These are phyloP conservation scores for Drosophila miranda DNA, from an alignment of 1,140 invertebrate species.

Conservation along the genomic window DNA sequence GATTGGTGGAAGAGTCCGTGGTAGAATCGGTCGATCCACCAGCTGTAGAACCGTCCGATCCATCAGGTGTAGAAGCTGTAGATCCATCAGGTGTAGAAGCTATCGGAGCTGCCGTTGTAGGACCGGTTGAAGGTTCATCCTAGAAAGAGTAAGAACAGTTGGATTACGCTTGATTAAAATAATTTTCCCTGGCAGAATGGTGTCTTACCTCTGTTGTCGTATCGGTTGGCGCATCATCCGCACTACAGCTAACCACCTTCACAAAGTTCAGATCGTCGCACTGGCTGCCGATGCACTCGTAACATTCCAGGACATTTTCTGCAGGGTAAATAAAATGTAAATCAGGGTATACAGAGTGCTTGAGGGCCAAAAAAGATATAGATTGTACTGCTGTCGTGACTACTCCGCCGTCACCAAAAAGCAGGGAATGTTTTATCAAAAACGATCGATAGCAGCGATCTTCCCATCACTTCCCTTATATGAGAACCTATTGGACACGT, in stretches of 20 bases:
- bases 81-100: neutral
- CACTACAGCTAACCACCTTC: conserved; percentile 15
- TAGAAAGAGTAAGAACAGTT: no score
- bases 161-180: no score
- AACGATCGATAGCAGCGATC: conserved; percentile 25
- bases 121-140: neutral
- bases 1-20: neutral
- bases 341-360: conserved; percentile 3
- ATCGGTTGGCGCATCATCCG: conserved; percentile 4
- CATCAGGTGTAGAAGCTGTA: neutral
- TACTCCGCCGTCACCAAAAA: no score
- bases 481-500: no score
- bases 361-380: conserved; percentile 27
- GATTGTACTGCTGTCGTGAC: no score
- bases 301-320: conserved; percentile 57
- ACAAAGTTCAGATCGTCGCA: conserved; percentile 35
- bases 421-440: conserved; percentile 35
- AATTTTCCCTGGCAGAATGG: neutral
- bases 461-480: neutral
- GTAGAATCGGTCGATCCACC: neutral
- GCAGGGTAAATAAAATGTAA: conserved; percentile 3
- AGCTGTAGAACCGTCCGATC: neutral
- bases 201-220: neutral
- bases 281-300: conserved; percentile 45
- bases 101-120: conserved; percentile 2